A percentile compares a stretch with the other conserved stretches of the same genome.
These are phyloP conservation scores for Peromyscus attwateri DNA, from an alignment of 2,797 vertebrate genomes.

Conservation along the genomic window DNA sequence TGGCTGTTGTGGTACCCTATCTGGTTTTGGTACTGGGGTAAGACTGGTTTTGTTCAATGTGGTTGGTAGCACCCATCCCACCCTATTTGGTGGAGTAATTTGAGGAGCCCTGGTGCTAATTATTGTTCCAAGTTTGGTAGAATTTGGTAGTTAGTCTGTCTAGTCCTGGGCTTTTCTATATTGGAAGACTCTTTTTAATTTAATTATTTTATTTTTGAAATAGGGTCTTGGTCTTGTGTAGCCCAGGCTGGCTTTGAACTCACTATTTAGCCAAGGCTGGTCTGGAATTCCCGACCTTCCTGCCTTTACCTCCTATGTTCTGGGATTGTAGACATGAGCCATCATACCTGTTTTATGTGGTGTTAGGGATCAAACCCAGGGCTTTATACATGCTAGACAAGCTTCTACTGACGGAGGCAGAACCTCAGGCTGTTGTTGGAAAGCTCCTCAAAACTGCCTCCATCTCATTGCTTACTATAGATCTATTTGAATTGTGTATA, in stretches of 20 bases:
- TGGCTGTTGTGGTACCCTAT: not conserved
- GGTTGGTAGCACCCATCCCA: not conserved
- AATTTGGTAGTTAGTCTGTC: not conserved
- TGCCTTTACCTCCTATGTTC: not conserved
- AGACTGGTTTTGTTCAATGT: not conserved
- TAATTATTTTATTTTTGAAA: not conserved
- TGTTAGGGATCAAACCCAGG: not conserved
- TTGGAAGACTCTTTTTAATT: not conserved
- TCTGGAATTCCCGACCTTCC: not conserved
- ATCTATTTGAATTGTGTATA: not conserved
- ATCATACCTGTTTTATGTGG: not conserved
- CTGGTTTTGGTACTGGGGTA: not conserved
- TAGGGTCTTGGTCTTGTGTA: not conserved
- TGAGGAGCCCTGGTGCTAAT: not conserved
- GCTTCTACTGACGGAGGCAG: not conserved
- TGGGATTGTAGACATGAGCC: not conserved
- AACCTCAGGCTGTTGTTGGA: not conserved
- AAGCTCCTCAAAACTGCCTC: not conserved
- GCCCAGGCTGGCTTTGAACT: not conserved
- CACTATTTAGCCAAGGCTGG: not conserved
- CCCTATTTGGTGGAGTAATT: not conserved
- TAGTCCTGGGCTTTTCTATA: not conserved
- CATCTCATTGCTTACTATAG: not conserved
- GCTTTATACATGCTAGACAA: not conserved
- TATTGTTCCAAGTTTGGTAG: not conserved